Base-by-base conservation (phyloP, 2,888 invertebrate genomes). In the Drosophila ezoana region DNA sequence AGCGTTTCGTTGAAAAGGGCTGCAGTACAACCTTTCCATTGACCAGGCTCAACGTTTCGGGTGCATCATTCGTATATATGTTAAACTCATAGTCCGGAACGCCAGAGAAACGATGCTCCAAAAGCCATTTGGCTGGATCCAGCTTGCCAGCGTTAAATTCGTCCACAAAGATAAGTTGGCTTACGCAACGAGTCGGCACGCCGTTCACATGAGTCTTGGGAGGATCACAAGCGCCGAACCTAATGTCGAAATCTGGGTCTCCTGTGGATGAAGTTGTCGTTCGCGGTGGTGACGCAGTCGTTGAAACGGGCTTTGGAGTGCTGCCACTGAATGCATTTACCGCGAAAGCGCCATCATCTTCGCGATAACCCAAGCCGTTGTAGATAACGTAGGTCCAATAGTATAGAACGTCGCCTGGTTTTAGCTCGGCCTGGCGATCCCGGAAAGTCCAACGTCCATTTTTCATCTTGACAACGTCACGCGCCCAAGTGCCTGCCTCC, bases 381-480 rank as follows among this genome's bases (percentile, higher is more conserved):
- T 95, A 95, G 78, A 95, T 94, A 1, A 95, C 95, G 81, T 95
- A 95, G 0, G 95, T 94, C 96, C 96, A 96, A 90, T 95, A 96
- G 90, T 96, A 95, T 18, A 96, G 92, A 11, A 93, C 93, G 86
- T 96, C 96, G 1, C 95, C 96, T 3, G 89, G 69, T 82, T 95
- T 95, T 14, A 96, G 90, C 70, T 92, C 89, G 0, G 94, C 93
- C 11, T 91, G 92, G 4, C 92, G 93, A 86, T 96, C 95, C 43
- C 93, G 93, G 89, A 95, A 96, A 9, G 93, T 94, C 95, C 95
- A 96, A 66, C 94, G 93, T 1, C 95, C 95, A 69, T 95, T 93
- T 76, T 94, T 95, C 0, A 93, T 90, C 79, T 94, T 94, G 0
- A 93, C 89, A 74, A 96, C 94, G 77, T 96, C 96, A 35, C 94